Evolutionary conservation across 2,113 vertebrate species (phyloP).

Genomic region (Sebastes fasciatus): DNA sequence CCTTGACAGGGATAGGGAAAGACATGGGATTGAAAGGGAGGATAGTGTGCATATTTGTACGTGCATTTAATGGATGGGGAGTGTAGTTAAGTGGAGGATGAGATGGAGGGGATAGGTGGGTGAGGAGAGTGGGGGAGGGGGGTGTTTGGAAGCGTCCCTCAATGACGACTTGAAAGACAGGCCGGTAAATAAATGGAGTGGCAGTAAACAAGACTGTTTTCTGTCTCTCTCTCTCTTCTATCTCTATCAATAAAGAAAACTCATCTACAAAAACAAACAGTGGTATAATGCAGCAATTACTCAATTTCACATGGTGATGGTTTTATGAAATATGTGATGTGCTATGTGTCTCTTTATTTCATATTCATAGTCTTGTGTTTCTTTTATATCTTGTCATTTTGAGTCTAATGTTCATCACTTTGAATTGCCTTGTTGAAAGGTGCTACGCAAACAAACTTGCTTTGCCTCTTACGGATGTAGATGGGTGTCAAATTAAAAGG

Average conservation of each 20-base stretch:
- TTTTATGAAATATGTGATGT: background rate
- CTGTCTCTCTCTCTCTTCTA: background rate
- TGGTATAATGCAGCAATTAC: background rate
- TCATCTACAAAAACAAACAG: background rate
- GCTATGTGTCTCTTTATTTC: background rate
- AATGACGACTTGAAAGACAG: conserved; percentile 76
- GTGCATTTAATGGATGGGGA: conserved; percentile 32
- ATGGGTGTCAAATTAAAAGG: background rate
- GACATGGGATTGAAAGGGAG: conserved; percentile 60
- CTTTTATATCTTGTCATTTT: background rate
- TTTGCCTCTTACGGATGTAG: background rate
- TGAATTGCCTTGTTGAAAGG: background rate
- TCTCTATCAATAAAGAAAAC: background rate
- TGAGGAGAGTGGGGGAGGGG: conserved; percentile 12
- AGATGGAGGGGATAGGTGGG: conserved; percentile 31
- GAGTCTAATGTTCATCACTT: background rate
- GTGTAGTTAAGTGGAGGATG: conserved; percentile 51
- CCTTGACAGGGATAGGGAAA: conserved; percentile 45
- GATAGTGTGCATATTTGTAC: conserved; percentile 44
- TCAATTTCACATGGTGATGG: background rate
- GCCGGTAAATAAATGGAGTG: conserved; percentile 77
- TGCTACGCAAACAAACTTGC: background rate
- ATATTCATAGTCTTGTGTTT: background rate
- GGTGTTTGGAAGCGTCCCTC: conserved; percentile 59
- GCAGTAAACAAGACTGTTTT: conserved; percentile 72